phyloP scores from a whole-genome alignment of 2,888 invertebrate genomes.

The Rotaria magnacalcarata region DNA sequence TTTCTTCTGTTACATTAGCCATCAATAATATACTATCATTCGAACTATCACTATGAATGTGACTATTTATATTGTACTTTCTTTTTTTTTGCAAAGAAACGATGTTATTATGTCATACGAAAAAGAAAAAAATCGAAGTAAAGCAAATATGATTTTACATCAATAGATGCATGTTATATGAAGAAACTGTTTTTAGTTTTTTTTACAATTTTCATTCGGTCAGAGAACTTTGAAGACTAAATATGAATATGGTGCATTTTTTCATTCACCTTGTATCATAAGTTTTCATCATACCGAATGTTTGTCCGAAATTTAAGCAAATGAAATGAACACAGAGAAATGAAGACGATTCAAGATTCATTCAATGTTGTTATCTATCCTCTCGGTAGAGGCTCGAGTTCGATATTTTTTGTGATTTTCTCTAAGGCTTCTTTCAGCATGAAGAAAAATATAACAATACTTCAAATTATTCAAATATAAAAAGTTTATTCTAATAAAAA shows the following conservation, averaged over 20 bases:
- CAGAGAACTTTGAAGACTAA: neutral
- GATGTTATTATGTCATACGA: neutral
- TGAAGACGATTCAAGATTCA: too few relatives aligned
- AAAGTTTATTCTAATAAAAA: neutral
- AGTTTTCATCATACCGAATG: neutral
- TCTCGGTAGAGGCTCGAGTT: neutral
- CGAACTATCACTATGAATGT: neutral
- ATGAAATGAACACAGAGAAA: too few relatives aligned
- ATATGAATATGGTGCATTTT: neutral
- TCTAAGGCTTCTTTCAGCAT: too few relatives aligned
- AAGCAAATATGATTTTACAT: neutral
- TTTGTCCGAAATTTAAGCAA: neutral
- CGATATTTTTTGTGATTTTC: too few relatives aligned
- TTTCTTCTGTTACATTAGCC: neutral
- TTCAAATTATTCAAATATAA: neutral
- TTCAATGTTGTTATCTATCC: too few relatives aligned
- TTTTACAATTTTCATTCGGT: neutral
- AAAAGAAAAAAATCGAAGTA: neutral
- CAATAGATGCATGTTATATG: neutral
- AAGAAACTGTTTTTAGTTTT: neutral
- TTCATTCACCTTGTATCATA: neutral
- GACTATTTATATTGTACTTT: neutral
- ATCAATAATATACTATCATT: neutral
- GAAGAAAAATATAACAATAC: too few relatives aligned
- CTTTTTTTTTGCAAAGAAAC: neutral